These are phyloP conservation scores for Tuberolachnus salignus DNA, from an alignment of 2,888 invertebrate species.

Conservation along the genomic window DNA sequence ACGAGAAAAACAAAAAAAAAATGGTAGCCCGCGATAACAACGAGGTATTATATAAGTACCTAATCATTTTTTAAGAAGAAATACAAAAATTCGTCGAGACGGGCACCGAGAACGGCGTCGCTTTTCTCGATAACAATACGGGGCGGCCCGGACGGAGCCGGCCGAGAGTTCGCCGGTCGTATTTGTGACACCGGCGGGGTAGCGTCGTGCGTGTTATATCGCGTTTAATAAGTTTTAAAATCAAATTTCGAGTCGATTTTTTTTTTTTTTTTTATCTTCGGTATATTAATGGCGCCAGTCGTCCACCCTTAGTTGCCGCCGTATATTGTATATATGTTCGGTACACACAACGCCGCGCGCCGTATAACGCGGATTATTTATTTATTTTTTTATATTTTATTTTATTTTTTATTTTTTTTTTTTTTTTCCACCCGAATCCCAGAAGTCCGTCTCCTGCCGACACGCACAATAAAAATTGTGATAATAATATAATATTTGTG, in stretches of 20 bases:
- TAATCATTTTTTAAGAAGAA: conserved; percentile 28
- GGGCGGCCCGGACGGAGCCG: too few relatives aligned
- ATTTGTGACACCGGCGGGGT: too few relatives aligned
- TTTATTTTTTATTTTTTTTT: too few relatives aligned
- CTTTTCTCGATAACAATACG: too few relatives aligned
- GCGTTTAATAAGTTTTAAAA: too few relatives aligned
- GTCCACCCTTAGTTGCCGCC: conserved; percentile 20
- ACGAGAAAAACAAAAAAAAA: conserved; percentile 9
- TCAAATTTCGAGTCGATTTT: conserved; percentile 13
- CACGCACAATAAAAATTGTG: conserved; percentile 3
- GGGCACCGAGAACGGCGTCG: background rate
- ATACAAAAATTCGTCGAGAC: background rate
- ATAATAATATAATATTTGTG: conserved; percentile 10
- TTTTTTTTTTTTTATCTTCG: background rate
- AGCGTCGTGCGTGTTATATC: too few relatives aligned
- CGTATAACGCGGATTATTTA: conserved; percentile 29
- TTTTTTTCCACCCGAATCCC: background rate
- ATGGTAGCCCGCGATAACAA: conserved; percentile 24
- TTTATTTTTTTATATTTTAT: too few relatives aligned
- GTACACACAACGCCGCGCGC: background rate
- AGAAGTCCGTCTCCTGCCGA: conserved; percentile 45
- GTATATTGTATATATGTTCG: conserved; percentile 39
- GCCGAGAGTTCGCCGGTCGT: too few relatives aligned
- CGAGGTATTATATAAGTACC: too few relatives aligned
- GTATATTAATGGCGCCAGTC: conserved; percentile 47